A percentile compares a stretch with the other conserved stretches of the same genome.
These are phyloP conservation scores for Montipora sp. DNA, from an alignment of 64 coral and sea anemone genomes.

Conservation along the genomic window DNA sequence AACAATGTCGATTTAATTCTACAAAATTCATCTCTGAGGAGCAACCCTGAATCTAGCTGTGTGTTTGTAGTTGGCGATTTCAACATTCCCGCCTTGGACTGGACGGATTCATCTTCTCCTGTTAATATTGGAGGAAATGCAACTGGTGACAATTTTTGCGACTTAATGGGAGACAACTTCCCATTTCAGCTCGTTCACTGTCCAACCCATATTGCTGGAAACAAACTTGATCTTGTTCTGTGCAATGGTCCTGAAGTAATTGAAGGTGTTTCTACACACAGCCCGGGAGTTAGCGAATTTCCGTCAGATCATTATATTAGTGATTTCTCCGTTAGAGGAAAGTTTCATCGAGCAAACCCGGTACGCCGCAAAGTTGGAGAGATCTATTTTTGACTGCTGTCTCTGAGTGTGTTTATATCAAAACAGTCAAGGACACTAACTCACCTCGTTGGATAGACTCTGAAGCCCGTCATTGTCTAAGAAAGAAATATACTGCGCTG, in stretches of 20 bases:
- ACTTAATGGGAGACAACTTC: constrained; percentile 67
- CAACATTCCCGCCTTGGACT: constrained; percentile 35
- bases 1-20: too few species aligned
- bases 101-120: constrained; percentile 23
- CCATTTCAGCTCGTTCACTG: constrained; percentile 37
- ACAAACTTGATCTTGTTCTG: constrained; percentile 51
- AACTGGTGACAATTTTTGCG: constrained; percentile 36
- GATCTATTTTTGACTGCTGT: constrained; percentile 47
- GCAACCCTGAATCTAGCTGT: constrained; percentile 4
- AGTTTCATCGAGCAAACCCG: constrained; percentile 45
- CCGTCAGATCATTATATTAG: constrained; percentile 45
- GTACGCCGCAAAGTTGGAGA: constrained; percentile 40
- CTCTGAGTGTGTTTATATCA: constrained; percentile 12
- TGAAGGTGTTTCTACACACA: not conserved
- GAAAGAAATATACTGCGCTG: constrained; percentile 20
- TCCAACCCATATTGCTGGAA: constrained; percentile 49
- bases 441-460: constrained; percentile 49
- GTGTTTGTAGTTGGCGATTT: constrained; percentile 16
- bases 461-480: constrained; percentile 26
- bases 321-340: constrained; percentile 36
- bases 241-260: constrained; percentile 45
- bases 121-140: constrained; percentile 11
- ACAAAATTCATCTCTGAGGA: not conserved
- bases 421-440: constrained; percentile 53
- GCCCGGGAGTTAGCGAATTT: not conserved